phyloP scores from a whole-genome alignment of 1,140 invertebrate species.

The Drosophila biarmipes region DNA sequence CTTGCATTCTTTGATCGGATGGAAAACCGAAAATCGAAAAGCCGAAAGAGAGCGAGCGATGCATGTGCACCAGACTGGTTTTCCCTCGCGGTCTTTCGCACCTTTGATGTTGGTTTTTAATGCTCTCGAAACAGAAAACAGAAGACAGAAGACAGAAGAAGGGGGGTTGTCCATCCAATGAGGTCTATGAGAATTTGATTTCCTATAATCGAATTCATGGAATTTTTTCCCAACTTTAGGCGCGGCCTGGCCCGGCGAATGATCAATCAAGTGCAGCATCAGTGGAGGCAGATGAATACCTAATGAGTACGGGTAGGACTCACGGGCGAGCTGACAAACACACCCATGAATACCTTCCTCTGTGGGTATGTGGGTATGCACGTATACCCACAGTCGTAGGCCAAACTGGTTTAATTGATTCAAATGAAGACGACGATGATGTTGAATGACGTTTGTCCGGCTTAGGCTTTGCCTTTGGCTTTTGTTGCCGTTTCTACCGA shows the following conservation, averaged over 20 bases:
- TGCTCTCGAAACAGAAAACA: conserved; percentile 29
- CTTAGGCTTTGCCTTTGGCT: conserved; percentile 32
- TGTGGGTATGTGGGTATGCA: too few relatives aligned
- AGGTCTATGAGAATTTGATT: conserved; percentile 65
- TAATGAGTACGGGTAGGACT: conserved; percentile 60
- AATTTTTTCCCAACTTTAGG: conserved; percentile 71
- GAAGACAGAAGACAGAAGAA: conserved; percentile 2
- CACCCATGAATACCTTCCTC: conserved; percentile 16
- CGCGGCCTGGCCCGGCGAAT: conserved; percentile 63
- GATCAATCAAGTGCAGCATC: conserved; percentile 75
- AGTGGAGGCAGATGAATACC: conserved; percentile 56
- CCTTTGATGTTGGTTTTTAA: conserved; percentile 52
- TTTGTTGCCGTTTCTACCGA: conserved; percentile 44
- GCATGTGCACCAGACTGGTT: conserved; percentile 29
- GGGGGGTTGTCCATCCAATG: conserved; percentile 42
- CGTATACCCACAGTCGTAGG: conserved; percentile 28
- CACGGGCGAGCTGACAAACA: conserved; percentile 49
- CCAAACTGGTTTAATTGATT: conserved; percentile 75
- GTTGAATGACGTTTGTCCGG: conserved; percentile 62
- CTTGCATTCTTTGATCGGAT: conserved; percentile 38
- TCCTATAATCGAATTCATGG: conserved; percentile 77
- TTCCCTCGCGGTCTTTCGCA: conserved; percentile 38
- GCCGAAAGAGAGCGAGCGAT: conserved; percentile 7
- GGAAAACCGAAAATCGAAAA: conserved; percentile 41
- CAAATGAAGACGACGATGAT: conserved; percentile 68